Conservation (phyloP, 2,113 vertebrate genomes). For the Gymnarchus niloticus region DNA sequence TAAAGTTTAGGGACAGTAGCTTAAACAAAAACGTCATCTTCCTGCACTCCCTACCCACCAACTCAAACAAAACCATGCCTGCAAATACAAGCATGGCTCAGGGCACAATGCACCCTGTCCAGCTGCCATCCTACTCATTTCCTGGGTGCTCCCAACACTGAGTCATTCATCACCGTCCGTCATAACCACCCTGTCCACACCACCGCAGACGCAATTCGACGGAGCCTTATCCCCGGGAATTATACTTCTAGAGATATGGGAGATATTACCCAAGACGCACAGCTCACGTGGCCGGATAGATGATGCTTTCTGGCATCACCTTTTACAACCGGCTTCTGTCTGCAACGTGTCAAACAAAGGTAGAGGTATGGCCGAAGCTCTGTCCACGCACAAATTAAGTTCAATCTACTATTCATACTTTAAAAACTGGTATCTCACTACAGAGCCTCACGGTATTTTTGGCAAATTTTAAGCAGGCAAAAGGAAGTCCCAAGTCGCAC, state of each 20-base stretch:
- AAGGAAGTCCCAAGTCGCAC: background rate
- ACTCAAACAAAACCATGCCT: background rate
- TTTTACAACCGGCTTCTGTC: background rate
- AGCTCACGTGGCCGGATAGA: background rate
- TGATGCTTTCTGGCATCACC: background rate
- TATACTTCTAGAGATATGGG: background rate
- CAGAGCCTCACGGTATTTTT: background rate
- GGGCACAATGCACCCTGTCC: background rate
- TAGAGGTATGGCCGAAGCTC: background rate
- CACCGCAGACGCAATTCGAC: background rate
- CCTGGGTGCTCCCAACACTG: background rate
- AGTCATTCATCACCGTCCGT: background rate
- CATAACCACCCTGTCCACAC: background rate
- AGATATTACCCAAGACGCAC: background rate
- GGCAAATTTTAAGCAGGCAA: background rate
- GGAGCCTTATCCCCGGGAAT: background rate
- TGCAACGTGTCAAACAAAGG: background rate
- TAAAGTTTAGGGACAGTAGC: background rate
- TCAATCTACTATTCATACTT: background rate
- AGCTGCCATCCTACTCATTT: background rate
- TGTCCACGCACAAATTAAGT: background rate
- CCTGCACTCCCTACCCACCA: background rate
- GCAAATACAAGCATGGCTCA: background rate
- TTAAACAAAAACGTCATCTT: background rate
- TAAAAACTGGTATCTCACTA: background rate